phyloP scores from a whole-genome alignment of 92 coral and sea anemone species.

The Diadumene lineata region DNA sequence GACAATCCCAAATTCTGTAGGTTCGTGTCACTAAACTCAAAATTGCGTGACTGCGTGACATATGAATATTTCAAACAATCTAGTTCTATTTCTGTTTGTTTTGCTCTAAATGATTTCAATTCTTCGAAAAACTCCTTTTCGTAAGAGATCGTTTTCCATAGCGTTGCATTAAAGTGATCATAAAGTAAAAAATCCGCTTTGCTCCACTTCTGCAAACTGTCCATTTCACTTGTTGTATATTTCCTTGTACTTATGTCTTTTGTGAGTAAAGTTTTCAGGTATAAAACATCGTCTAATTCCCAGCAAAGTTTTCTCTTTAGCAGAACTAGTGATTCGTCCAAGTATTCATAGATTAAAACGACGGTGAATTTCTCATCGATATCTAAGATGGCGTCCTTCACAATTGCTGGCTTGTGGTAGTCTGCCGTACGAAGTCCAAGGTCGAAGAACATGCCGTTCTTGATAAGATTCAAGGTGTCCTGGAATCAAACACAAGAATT shows the following conservation, averaged over 20 bases:
- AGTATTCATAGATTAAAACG: constrained; percentile 75
- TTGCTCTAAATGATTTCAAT: constrained; percentile 53
- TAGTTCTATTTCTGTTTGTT: constrained; percentile 62
- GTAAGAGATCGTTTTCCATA: constrained; percentile 67
- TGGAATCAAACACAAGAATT: constrained; percentile 16
- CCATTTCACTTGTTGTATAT: constrained; percentile 12
- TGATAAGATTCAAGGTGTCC: constrained; percentile 87
- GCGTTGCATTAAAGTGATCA: constrained; percentile 77
- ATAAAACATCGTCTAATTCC: constrained; percentile 89
- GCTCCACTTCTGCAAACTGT: constrained; percentile 75
- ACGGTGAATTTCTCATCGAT: constrained; percentile 74
- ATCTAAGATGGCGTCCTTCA: constrained; percentile 77
- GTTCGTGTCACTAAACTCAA: too few species aligned
- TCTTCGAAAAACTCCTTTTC: constrained; percentile 68
- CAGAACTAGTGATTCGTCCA: constrained; percentile 93
- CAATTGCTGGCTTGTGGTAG: constrained; percentile 77
- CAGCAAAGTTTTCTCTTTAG: constrained; percentile 88
- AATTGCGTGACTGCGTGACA: constrained; percentile 1
- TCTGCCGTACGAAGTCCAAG: constrained; percentile 91
- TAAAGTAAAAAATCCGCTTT: constrained; percentile 82
- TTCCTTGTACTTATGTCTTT: constrained; percentile 4
- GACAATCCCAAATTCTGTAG: too few species aligned
- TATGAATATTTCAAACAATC: constrained; percentile 44
- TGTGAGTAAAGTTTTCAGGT: constrained; percentile 60
- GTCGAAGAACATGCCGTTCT: constrained; percentile 96